These are phyloP conservation scores for Oscheius sp. DNA, from an alignment of 2,888 invertebrate genomes.

Conservation along the genomic window DNA sequence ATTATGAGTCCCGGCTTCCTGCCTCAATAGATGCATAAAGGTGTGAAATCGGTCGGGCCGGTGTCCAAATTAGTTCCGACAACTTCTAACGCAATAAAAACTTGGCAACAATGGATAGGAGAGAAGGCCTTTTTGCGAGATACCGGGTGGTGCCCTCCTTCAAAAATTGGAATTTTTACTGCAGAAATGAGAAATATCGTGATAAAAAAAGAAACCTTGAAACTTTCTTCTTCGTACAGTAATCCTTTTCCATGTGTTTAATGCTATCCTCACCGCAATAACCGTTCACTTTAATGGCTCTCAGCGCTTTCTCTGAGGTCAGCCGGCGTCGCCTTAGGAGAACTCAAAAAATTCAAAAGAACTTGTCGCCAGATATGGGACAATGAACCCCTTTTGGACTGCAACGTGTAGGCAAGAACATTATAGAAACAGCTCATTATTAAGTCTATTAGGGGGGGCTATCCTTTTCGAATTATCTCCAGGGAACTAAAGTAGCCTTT, in stretches of 20 bases:
- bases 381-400: conserved; percentile 3
- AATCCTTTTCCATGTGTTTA: not conserved
- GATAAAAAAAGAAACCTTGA: conserved; percentile 1
- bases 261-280: conserved; percentile 25
- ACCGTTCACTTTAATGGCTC: conserved; percentile 38
- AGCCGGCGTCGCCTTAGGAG: conserved; percentile 19
- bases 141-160: too few relatives aligned
- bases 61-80: conserved; percentile 35
- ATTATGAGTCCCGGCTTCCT: conserved; percentile 34
- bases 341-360: conserved; percentile 30
- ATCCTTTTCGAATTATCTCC: conserved; percentile 11
- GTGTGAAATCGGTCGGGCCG: conserved; percentile 35
- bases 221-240: conserved; percentile 25
- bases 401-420: not conserved
- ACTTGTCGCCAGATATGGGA: not conserved
- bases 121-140: not conserved
- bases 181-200: not conserved
- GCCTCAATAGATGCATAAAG: conserved; percentile 33
- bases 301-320: conserved; percentile 32
- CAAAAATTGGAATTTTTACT: too few relatives aligned
- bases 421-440: conserved; percentile 35
- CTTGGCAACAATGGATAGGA: not conserved
- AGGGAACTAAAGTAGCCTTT: conserved; percentile 27
- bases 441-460: not conserved
- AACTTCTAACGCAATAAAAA: conserved; percentile 30